These are phyloP conservation scores for Takifugu rubripes DNA, from an alignment of 2,797 vertebrate species.

Conservation along the genomic window DNA sequence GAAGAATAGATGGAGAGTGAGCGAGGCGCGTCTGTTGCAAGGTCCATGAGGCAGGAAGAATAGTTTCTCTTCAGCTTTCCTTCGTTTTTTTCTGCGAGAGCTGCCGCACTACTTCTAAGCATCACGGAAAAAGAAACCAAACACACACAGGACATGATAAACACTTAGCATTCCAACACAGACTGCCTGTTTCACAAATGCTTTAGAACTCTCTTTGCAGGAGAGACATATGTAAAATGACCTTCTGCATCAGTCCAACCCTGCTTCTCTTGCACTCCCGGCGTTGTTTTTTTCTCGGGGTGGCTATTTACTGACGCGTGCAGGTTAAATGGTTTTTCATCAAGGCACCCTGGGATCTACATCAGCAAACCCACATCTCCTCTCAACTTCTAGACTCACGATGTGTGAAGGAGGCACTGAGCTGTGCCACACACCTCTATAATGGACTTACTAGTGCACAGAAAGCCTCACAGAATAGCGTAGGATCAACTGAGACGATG, in stretches of 20 bases:
- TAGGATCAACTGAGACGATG: constrained; percentile 4
- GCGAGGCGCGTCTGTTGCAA: constrained; percentile 51
- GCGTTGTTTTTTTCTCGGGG: constrained; percentile 29
- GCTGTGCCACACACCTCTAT: constrained; percentile 27
- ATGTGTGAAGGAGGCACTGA: constrained; percentile 26
- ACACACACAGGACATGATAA: constrained; percentile 15
- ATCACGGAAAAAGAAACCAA: constrained; percentile 14
- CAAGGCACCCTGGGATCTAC: constrained; percentile 70
- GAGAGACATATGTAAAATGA: constrained; percentile 24
- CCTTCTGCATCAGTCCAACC: constrained; percentile 43
- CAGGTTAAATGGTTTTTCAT: constrained; percentile 73
- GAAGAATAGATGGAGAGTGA: constrained; percentile 47
- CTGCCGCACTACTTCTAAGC: constrained; percentile 30
- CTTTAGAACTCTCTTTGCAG: too few relatives aligned
- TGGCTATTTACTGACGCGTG: constrained; percentile 63
- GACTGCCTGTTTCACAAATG: too few relatives aligned
- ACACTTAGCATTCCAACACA: too few relatives aligned
- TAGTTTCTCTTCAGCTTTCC: constrained; percentile 53
- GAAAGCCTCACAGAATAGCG: constrained; percentile 19
- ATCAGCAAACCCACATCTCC: constrained; percentile 63
- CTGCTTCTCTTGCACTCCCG: constrained; percentile 56
- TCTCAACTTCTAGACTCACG: constrained; percentile 29
- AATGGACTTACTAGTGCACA: constrained; percentile 43
- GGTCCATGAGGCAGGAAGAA: constrained; percentile 50
- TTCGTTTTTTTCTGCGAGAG: constrained; percentile 12